These are phyloP conservation scores for Microcaecilia unicolor DNA, from an alignment of 2,797 vertebrate species.

Conservation along the genomic window DNA sequence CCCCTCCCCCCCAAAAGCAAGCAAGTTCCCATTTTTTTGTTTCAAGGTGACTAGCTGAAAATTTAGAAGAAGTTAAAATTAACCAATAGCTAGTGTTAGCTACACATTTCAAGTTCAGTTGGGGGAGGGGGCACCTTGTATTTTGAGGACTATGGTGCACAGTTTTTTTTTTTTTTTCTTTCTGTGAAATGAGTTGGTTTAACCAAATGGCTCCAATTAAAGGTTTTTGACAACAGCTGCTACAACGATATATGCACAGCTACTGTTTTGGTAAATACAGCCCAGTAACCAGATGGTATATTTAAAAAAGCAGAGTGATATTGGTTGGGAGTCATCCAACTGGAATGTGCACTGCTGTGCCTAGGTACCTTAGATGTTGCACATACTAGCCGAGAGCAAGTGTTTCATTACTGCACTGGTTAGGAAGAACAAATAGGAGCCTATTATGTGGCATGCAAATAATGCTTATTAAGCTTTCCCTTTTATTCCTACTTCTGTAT, in stretches of 20 bases:
- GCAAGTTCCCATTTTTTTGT: too few relatives aligned
- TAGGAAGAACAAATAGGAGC: slow-evolving; percentile 32
- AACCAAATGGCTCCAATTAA: slow-evolving; percentile 26
- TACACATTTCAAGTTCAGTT: too few relatives aligned
- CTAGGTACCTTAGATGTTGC: slow-evolving; percentile 31
- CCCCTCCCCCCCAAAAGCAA: neutral
- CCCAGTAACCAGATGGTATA: slow-evolving; percentile 45
- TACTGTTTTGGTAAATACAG: slow-evolving; percentile 48
- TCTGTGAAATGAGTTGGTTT: slow-evolving; percentile 9
- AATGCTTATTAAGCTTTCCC: slow-evolving; percentile 39
- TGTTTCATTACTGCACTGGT: slow-evolving; percentile 26
- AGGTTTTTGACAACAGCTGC: slow-evolving; percentile 32
- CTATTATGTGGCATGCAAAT: slow-evolving; percentile 34
- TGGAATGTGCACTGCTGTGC: slow-evolving; percentile 34
- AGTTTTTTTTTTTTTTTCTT: slow-evolving; percentile 10
- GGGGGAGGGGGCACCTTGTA: too few relatives aligned
- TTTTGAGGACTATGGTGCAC: too few relatives aligned
- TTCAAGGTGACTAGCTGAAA: too few relatives aligned
- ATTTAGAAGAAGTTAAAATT: too few relatives aligned
- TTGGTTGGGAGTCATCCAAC: slow-evolving; percentile 26
- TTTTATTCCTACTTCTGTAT: too few relatives aligned
- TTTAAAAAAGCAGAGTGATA: slow-evolving; percentile 29
- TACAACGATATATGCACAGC: slow-evolving; percentile 38
- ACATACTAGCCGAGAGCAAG: slow-evolving; percentile 22
- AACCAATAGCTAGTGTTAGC: too few relatives aligned